Percentiles rank a stretch among this genome's conserved stretches.
Evolutionary conservation across 2,797 vertebrate species (phyloP).

Genomic region (Tiaroga cobitis): DNA sequence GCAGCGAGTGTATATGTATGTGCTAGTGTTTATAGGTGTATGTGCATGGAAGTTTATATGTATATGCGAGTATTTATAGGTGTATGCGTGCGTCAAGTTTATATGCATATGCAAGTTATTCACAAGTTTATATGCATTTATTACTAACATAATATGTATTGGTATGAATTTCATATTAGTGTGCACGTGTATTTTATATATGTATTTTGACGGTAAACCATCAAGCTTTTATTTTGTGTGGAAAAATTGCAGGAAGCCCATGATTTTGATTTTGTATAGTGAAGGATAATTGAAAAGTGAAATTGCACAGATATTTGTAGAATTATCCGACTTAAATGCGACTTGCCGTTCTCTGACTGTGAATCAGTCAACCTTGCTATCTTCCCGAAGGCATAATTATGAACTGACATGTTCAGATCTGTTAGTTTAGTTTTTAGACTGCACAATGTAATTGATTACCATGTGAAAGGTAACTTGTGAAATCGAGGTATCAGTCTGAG

Average conservation of each 20-base stretch:
- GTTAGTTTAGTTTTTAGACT: neutral
- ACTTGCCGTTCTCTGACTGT: neutral
- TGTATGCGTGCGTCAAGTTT: too few species aligned
- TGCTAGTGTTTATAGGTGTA: too few species aligned
- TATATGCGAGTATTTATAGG: too few species aligned
- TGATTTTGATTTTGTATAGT: neutral
- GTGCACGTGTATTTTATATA: too few species aligned
- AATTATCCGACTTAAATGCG: neutral
- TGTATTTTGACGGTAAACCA: too few species aligned
- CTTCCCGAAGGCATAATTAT: neutral
- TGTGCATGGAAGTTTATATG: too few species aligned
- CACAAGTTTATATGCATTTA: too few species aligned
- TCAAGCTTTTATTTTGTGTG: neutral
- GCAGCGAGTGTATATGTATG: too few species aligned
- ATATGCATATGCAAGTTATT: too few species aligned
- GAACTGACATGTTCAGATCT: neutral
- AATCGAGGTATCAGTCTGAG: neutral
- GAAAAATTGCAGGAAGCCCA: neutral
- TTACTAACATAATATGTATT: too few species aligned
- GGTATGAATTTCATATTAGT: too few species aligned
- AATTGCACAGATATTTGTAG: neutral
- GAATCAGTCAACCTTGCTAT: neutral
- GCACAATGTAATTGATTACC: constrained; percentile 7
- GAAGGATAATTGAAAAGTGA: neutral
- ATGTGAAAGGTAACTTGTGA: neutral